Evolutionary conservation across 2,888 invertebrate genomes (phyloP).

Genomic region (Drosophila atroscutellata): DNA sequence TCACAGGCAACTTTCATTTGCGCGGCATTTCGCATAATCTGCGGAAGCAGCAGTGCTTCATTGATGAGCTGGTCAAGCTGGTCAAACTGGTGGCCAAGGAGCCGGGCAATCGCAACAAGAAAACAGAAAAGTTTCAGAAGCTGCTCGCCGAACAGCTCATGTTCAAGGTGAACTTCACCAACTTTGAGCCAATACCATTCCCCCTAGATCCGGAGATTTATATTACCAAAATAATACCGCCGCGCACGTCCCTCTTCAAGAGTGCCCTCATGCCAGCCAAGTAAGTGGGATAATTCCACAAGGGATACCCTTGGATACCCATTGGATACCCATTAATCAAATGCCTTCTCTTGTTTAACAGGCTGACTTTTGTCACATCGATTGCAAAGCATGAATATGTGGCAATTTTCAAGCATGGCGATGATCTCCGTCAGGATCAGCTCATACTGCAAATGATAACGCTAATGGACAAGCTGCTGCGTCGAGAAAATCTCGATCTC

Average conservation of each 20-base stretch:
- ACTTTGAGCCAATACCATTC: constrained; percentile 96
- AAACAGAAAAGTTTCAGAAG: constrained; percentile 95
- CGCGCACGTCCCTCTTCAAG: constrained; percentile 97
- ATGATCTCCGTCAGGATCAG: constrained; percentile 98
- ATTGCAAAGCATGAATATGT: constrained; percentile 91
- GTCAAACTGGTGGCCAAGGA: constrained; percentile 95
- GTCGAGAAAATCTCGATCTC: constrained; percentile 97
- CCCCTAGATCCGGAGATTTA: constrained; percentile 96
- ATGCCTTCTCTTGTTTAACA: constrained; percentile 61
- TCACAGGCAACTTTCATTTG: constrained; percentile 88
- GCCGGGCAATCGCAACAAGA: constrained; percentile 95
- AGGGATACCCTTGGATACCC: background rate
- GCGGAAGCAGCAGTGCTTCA: constrained; percentile 94
- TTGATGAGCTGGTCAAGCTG: constrained; percentile 94
- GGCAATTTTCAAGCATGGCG: constrained; percentile 98
- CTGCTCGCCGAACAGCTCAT: constrained; percentile 92
- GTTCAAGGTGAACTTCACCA: constrained; percentile 94
- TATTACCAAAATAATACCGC: constrained; percentile 94
- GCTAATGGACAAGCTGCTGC: constrained; percentile 97
- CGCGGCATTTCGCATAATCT: constrained; percentile 91
- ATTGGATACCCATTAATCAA: background rate
- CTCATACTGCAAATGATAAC: constrained; percentile 98
- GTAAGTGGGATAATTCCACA: constrained; percentile 56
- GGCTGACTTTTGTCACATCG: constrained; percentile 93
- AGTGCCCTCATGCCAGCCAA: constrained; percentile 97